Evolutionary conservation across 2,888 invertebrate species (phyloP), one percentile per base, ranked within the genome.

Genomic region (Pelosia muscerda): DNA sequence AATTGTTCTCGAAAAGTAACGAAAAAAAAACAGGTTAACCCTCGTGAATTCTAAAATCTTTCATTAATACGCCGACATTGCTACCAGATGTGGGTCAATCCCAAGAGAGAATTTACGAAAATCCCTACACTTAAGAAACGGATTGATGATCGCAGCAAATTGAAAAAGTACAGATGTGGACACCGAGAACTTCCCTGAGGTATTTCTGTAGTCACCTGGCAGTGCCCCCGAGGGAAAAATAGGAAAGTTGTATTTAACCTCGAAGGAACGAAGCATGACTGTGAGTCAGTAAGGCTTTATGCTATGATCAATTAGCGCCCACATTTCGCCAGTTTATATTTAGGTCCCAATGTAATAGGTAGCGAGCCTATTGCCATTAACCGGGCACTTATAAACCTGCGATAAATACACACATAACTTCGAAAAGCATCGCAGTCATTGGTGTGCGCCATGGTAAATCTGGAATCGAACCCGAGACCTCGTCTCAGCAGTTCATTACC

Each of bases 91-190:
- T 58, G 59, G 63, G 67, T 63, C 34, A 19, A 13, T 59, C 67
- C 42, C 67, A 58, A 58, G 67, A 54, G 67, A 68, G 63, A 63
- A 54, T 63, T 68, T 59, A 68, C 63, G 58, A 58, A 63, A 63
- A 63, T 54, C 63, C 58, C 67, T 54, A 63, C 53, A 59, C 63
- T 63, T 63, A 68, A 63, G 67, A 63, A 58, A 42, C 58, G 54
- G 63, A 68, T 68, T 68, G 67, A 68, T 68, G 67, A 68, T 68
- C 58, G 57, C 26, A 68, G 63, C 63, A 62, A 63, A 68, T 68
- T 68, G 67, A 68, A 68, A 68, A 68, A 63, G 67, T 68, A 67
- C 66, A 63, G 56, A 67, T 42, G 42, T 61, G 66, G 63, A 66
- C 66, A 66, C 15, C 25, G 28, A 56, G 11, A 28, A 26, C 13